Conservation (phyloP, 2,888 invertebrate genomes). For the Chymomyza procnemis region DNA sequence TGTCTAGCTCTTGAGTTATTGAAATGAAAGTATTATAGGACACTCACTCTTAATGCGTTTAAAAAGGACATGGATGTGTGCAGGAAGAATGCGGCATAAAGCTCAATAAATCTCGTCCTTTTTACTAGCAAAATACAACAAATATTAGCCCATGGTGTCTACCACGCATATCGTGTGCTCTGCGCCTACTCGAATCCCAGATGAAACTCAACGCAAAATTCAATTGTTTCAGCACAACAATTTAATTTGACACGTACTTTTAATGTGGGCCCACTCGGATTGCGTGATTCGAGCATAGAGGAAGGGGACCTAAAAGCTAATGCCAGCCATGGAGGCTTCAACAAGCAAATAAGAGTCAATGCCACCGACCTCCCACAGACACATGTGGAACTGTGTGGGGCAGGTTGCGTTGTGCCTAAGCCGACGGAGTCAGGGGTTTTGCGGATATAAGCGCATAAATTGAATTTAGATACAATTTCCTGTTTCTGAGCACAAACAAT, state of each 20-base stretch:
- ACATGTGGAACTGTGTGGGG: conserved; percentile 33
- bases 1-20: conserved; percentile 4
- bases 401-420: conserved; percentile 1
- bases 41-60: no score
- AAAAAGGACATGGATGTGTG: not conserved
- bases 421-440: not conserved
- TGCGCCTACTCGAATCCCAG: conserved; percentile 16
- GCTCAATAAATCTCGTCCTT: conserved; percentile 53
- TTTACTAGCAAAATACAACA: conserved; percentile 49
- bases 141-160: conserved; percentile 17
- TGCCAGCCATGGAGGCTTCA: conserved; percentile 12
- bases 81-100: conserved; percentile 27
- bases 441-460: conserved; percentile 54
- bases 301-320: not conserved
- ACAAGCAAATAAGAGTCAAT: conserved; percentile 18
- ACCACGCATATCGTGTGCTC: not conserved
- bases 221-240: conserved; percentile 67
- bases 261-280: conserved; percentile 62
- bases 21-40: conserved; percentile 24
- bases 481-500: conserved; percentile 32
- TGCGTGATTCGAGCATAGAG: conserved; percentile 21
- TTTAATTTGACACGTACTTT: conserved; percentile 71
- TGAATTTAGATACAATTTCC: conserved; percentile 73
- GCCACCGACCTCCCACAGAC: conserved; percentile 22
- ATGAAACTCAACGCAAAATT: conserved; percentile 63